Evolutionary conservation across 2,113 vertebrate species (phyloP), one percentile per base, ranked within the genome.

Genomic region (Rhineura floridana): DNA sequence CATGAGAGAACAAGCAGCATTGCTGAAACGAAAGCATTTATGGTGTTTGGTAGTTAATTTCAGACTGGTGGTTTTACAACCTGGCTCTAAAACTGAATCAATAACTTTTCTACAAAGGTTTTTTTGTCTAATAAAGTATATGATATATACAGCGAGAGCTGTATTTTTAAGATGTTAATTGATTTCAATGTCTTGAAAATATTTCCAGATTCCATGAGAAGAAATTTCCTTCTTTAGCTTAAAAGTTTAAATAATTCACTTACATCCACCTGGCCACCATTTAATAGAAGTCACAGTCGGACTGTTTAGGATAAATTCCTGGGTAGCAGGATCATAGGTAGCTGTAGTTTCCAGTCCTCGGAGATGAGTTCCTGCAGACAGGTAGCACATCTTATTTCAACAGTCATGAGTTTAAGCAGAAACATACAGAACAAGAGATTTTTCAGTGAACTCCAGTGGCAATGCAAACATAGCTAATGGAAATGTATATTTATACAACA

Each of bases 261-360:
- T 96, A 99, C 99, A 96, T 94, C 98, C 99, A 83, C 99, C 99
- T 13, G 99, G 98, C 99, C 99, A 99, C 99, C 99, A 99, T 90
- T 99, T 99, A 93, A 99, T 99, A 87, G 99, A 99, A 89, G 98
- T 98, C 93, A 99, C 97, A 1, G 99, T 99, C 59, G 99, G 99
- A 91, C 98, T 98, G 95, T 99, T 98, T 84, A 99, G 92, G 73
- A 99, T 97, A 94, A 99, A 99, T 93, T 99, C 98, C 91, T 99
- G 98, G 0, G 98, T 98, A 70, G 97, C 93, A 11, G 98, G 97
- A 90, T 99, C 98, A 0, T 98, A 99, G 5, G 98, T 99, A 84
- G 99, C 98, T 17, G 98, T 99, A 59, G 99, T 99, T 96, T 99
- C 99, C 81, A 99, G 92, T 42, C 98, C 98, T 88, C 99, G 97